Conservation (phyloP, 2,797 vertebrate species). For the Enteromius anoplus region DNA sequence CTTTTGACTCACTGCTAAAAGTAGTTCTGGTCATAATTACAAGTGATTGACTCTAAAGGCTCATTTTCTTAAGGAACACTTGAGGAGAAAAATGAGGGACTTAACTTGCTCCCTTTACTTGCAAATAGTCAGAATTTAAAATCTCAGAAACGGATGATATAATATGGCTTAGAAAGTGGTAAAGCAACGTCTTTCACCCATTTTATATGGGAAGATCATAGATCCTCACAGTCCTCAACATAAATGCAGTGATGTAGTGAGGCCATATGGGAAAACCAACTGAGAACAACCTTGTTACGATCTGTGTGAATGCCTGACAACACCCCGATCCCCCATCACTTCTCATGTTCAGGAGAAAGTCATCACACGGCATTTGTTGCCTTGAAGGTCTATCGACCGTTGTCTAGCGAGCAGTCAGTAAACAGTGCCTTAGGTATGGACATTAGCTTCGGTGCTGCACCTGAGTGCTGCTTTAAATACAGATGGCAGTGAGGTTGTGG, state of each 20-base stretch:
- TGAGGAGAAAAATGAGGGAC: neutral
- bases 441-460: neutral
- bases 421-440: slow-evolving; percentile 7
- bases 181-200: neutral
- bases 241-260: slow-evolving; percentile 5
- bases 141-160: neutral
- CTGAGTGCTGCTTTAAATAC: slow-evolving; percentile 30
- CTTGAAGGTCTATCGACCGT: neutral
- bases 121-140: neutral
- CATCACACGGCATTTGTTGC: neutral
- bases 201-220: neutral
- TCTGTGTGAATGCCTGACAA: slow-evolving; percentile 4
- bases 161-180: too few relatives aligned
- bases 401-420: slow-evolving; percentile 14
- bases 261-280: slow-evolving; percentile 5
- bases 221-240: neutral
- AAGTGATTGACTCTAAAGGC: neutral
- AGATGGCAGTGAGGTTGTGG: slow-evolving; percentile 15
- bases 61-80: neutral
- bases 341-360: slow-evolving; percentile 8
- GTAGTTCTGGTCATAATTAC: neutral
- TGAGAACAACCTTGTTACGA: neutral
- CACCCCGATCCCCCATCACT: neutral
- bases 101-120: neutral
- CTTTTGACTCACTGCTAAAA: neutral